phyloP scores from a whole-genome alignment of 1,140 invertebrate genomes.

The Callitettix versicolor region DNA sequence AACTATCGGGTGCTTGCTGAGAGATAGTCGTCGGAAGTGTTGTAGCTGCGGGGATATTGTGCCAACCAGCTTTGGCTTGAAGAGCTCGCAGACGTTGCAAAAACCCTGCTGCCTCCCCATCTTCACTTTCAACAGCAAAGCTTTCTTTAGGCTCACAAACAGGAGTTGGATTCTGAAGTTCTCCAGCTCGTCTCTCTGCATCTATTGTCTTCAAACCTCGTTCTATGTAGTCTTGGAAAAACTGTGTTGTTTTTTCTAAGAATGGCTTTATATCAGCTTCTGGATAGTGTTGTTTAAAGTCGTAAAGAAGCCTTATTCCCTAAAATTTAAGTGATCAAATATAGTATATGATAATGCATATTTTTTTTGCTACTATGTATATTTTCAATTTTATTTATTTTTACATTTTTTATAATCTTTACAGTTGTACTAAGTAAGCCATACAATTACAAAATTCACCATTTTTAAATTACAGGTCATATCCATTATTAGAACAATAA shows the following conservation, averaged over 20 bases:
- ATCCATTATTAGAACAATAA: too few relatives aligned
- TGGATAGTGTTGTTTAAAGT: constrained; percentile 80
- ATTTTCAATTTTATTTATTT: too few relatives aligned
- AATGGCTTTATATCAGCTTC: constrained; percentile 87
- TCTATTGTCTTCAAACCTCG: constrained; percentile 75
- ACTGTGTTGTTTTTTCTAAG: constrained; percentile 76
- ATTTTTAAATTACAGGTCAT: too few relatives aligned
- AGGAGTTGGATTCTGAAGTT: neutral
- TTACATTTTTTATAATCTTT: too few relatives aligned
- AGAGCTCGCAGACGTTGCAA: constrained; percentile 5
- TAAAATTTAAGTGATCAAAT: too few relatives aligned
- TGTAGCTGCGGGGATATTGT: neutral
- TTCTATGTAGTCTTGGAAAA: constrained; percentile 88
- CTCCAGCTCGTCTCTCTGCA: constrained; percentile 1
- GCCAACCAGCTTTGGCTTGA: constrained; percentile 6
- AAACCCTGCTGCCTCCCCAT: neutral
- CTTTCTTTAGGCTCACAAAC: neutral
- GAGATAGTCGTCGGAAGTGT: neutral
- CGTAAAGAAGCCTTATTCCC: constrained; percentile 78
- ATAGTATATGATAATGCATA: too few relatives aligned
- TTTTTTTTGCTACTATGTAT: too few relatives aligned
- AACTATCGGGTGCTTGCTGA: neutral
- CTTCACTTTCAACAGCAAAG: neutral
- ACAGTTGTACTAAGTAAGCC: too few relatives aligned
- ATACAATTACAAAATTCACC: too few relatives aligned